Base-by-base conservation (phyloP, 2,113 vertebrate genomes). In the Aegypius monachus region DNA sequence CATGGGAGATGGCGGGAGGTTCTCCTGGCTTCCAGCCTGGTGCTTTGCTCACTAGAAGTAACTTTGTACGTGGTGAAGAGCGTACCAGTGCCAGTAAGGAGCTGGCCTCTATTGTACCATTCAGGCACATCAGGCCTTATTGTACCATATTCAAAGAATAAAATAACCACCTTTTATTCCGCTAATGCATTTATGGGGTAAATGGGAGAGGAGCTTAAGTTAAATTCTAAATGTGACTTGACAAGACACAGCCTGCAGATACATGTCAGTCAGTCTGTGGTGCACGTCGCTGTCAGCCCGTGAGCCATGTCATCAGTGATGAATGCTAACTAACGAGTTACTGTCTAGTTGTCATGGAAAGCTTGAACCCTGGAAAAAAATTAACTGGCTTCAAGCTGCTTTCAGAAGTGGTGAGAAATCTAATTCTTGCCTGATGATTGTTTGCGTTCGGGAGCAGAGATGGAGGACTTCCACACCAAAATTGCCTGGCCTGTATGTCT, bases 1-100 rank as follows among this genome's bases (percentile, higher is more conserved):
- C 13, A 1, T 6, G 4, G 38, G 58, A 29, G 36, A 6, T 14
- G 36, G 10, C 7, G 0, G 56, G 36, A n/a, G 23, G 36, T 0
- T 86, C 36, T 66, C 27, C 43, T 36, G n/a, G 10, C 63, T 47
- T 3, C 18, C 42, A 47, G n/a, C 23, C 38, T 34, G 10, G 32
- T 25, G n/a, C 59, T 73, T 20, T n/a, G 19, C 86, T 55, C 50
- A 1, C 40, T 23, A 5, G 29, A 45, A 16, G 59, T 26, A 11
- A 23, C 53, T 31, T 13, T 40, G 32, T 11, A 2, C 2, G 0
- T 18, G 65, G 27, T 12, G 31, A 66, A 13, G 67, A 61, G 42
- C 0, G 0, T 36, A 8, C 25, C 42, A 5, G 21, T 40, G 66
- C 50, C 12, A 0, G 31, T 23, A 31, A 83, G 63, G 63, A 90